phyloP scores from a whole-genome alignment of 2,113 vertebrate genomes.

The Ageneiosus marmoratus region DNA sequence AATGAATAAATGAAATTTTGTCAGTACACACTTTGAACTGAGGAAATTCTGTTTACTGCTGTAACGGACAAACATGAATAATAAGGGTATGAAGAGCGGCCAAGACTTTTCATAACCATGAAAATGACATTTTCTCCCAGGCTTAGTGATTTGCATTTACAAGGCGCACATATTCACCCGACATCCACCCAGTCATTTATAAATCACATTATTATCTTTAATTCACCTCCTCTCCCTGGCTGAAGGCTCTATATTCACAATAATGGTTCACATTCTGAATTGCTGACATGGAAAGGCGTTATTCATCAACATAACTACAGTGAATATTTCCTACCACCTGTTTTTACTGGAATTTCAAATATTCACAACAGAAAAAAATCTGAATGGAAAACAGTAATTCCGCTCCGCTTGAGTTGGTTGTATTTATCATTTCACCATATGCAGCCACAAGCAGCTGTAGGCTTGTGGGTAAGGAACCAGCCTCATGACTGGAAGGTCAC shows the following conservation, averaged over 20 bases:
- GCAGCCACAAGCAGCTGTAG: too few relatives aligned
- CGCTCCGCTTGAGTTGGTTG: background rate
- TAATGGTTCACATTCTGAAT: conserved; percentile 20
- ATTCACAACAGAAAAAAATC: background rate
- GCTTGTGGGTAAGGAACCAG: too few relatives aligned
- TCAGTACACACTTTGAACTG: conserved; percentile 26
- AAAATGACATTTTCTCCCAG: conserved; percentile 32
- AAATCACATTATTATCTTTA: conserved; percentile 45
- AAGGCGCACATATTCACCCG: conserved; percentile 8
- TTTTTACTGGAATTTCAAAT: conserved; percentile 16
- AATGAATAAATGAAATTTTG: conserved; percentile 31
- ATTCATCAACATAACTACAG: background rate
- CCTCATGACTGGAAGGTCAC: too few relatives aligned
- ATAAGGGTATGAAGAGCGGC: conserved; percentile 23
- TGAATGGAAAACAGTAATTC: background rate
- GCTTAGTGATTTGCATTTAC: conserved; percentile 35
- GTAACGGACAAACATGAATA: conserved; percentile 29
- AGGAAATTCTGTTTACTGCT: conserved; percentile 35
- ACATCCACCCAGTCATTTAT: conserved; percentile 36
- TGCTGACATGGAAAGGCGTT: conserved; percentile 9
- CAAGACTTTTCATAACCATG: conserved; percentile 33
- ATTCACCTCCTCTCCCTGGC: conserved; percentile 26
- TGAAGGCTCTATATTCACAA: conserved; percentile 7
- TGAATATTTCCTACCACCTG: background rate
- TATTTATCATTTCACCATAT: too few relatives aligned